These are phyloP conservation scores for Lytechinus pictus DNA, from an alignment of 35 echinoderm and acorn worm genomes.

Conservation along the genomic window DNA sequence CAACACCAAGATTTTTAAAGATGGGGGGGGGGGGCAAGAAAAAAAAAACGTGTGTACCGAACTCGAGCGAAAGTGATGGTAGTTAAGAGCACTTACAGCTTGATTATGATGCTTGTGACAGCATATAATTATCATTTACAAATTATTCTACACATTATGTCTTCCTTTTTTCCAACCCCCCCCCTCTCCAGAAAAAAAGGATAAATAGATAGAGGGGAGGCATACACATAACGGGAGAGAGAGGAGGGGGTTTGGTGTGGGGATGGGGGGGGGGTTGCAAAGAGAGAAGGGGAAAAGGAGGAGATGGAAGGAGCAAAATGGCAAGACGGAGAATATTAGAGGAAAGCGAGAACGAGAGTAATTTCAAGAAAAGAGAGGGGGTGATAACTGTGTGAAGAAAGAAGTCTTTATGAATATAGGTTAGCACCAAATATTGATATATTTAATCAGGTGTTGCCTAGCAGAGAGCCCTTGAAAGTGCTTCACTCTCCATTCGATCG, in stretches of 20 bases:
- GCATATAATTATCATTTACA: too few species aligned
- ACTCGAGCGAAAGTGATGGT: too few species aligned
- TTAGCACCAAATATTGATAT: slow-evolving; percentile 15
- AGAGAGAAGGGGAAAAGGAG: not conserved
- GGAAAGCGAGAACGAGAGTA: not conserved
- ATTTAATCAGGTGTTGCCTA: slow-evolving; percentile 36
- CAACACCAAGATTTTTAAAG: not conserved
- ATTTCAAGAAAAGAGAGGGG: not conserved
- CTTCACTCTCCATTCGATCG: not conserved
- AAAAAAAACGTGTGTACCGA: not conserved
- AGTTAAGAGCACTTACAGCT: too few species aligned
- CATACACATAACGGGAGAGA: not conserved
- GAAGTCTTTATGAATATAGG: not conserved
- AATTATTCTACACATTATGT: too few species aligned
- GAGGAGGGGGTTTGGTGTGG: not conserved
- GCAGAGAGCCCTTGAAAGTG: not conserved
- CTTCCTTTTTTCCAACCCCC: too few species aligned
- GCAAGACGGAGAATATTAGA: too few species aligned
- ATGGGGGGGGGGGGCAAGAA: not conserved
- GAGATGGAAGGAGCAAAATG: too few species aligned
- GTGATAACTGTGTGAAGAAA: not conserved
- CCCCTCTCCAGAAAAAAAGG: too few species aligned
- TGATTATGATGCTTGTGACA: too few species aligned
- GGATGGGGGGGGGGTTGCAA: too few species aligned
- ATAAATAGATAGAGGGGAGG: too few species aligned